phyloP scores from a whole-genome alignment of 1,140 invertebrate species.

The Brachionus rubens region DNA sequence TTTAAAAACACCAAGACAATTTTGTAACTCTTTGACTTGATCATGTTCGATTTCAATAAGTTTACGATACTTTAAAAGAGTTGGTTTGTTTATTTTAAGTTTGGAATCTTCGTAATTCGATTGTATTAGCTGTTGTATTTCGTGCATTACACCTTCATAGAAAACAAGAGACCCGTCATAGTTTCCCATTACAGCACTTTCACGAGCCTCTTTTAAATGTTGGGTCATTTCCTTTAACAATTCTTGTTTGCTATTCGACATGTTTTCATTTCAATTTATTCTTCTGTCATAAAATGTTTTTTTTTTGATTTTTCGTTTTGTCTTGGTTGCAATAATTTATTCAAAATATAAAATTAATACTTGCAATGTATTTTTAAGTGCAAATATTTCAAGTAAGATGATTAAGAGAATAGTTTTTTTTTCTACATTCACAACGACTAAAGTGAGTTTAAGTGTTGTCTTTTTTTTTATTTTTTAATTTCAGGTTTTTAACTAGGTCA shows the following conservation, averaged over 20 bases:
- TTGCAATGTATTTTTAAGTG: too few species aligned
- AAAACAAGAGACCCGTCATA: conserved; percentile 90
- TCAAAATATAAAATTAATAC: background rate
- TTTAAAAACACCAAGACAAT: conserved; percentile 68
- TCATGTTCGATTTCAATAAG: conserved; percentile 85
- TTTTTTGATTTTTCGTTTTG: background rate
- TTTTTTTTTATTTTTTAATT: too few species aligned
- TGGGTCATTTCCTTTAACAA: conserved; percentile 77
- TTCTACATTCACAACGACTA: too few species aligned
- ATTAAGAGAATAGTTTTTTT: background rate
- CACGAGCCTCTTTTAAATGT: conserved; percentile 73
- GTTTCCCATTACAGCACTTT: conserved; percentile 88
- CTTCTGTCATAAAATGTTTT: background rate
- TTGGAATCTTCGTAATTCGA: conserved; percentile 74
- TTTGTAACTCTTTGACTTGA: conserved; percentile 76
- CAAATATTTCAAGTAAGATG: background rate
- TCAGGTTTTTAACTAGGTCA: too few species aligned
- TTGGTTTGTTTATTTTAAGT: conserved; percentile 82
- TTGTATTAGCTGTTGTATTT: conserved; percentile 77
- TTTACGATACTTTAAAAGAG: conserved; percentile 65
- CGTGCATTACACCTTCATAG: conserved; percentile 86
- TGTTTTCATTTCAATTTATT: background rate
- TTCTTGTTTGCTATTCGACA: conserved; percentile 2
- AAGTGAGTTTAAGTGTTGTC: too few species aligned
- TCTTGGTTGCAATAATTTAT: background rate